Conservation (phyloP, 2,888 invertebrate species). For the Ellobium chinense region DNA sequence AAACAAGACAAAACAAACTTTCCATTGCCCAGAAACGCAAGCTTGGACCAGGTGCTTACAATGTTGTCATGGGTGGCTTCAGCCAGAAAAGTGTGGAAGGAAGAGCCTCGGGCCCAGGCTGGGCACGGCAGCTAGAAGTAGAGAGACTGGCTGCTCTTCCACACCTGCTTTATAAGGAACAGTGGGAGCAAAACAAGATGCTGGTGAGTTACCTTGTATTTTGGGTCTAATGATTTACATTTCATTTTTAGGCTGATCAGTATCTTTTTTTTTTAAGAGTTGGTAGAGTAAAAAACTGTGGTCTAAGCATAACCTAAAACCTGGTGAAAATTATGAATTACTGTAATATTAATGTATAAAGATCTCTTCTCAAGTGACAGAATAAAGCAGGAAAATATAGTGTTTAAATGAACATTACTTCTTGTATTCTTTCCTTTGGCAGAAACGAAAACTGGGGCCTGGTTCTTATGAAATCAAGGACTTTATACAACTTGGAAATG, state of each 20-base stretch:
- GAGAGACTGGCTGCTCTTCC: constrained; percentile 75
- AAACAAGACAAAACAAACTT: too few relatives aligned
- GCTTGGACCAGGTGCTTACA: constrained; percentile 75
- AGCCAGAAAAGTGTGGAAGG: constrained; percentile 62
- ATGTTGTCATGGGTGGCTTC: constrained; percentile 71
- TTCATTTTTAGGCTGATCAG: too few relatives aligned
- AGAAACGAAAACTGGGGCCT: constrained; percentile 76
- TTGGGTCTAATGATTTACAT: too few relatives aligned
- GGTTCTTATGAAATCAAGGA: constrained; percentile 77
- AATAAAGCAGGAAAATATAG: too few relatives aligned
- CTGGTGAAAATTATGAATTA: too few relatives aligned
- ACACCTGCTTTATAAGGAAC: constrained; percentile 76
- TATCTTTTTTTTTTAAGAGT: too few relatives aligned
- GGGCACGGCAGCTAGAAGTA: constrained; percentile 75
- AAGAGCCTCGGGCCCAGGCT: constrained; percentile 73
- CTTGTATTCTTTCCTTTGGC: constrained; percentile 39
- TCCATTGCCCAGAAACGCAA: constrained; percentile 67
- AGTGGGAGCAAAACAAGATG: constrained; percentile 74
- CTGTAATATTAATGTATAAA: too few relatives aligned
- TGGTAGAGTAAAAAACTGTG: too few relatives aligned
- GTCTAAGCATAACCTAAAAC: too few relatives aligned
- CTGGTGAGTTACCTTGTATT: constrained; percentile 63
- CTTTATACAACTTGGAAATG: constrained; percentile 66
- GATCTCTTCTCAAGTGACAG: too few relatives aligned
- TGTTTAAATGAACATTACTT: too few relatives aligned